Evolutionary conservation across 2,113 vertebrate species (phyloP).

Genomic region (Sus scrofa): T2T-Sscrofa CM000816.6:74170001-74170500

Average conservation of each 20-base stretch:
- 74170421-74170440: neutral
- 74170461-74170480: neutral
- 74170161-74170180: conserved; percentile 85
- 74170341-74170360: neutral
- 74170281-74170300: neutral
- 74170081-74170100: conserved; percentile 48
- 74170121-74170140: conserved; percentile 76
- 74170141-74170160: conserved; percentile 71
- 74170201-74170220: conserved; percentile 82
- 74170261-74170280: neutral
- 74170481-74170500: neutral
- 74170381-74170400: neutral
- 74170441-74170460: neutral
- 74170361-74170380: neutral
- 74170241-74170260: neutral
- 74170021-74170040: neutral
- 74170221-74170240: conserved; percentile 65
- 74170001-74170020: no score
- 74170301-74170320: neutral
- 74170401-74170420: neutral
- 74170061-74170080: neutral
- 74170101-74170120: conserved; percentile 80
- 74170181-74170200: conserved; percentile 86
- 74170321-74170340: neutral
- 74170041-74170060: neutral